Base-by-base conservation (phyloP, 2,797 vertebrate genomes). In the Acanthiza pusilla region DNA sequence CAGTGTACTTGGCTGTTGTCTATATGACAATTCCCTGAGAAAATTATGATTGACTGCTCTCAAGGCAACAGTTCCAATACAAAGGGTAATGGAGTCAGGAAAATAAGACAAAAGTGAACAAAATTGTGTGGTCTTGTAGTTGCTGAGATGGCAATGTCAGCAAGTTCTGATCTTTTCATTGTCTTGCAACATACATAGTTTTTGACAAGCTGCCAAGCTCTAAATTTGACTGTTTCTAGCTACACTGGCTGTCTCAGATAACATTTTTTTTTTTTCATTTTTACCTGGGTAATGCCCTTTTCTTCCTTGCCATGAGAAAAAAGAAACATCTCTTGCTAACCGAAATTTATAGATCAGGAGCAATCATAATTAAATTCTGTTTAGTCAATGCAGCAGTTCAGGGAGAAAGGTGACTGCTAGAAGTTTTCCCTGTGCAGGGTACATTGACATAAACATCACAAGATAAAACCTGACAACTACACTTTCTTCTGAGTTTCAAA, bases 121-220 rank as follows among this genome's bases (percentile, higher is more conserved):
- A 65, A 68, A 74, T 47, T 88, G 29, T 50, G 63, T 94, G n/a
- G 81, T 94, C 18, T 65, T 93, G 54, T 85, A 83, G 88, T 51
- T 95, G 38, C 53, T 38, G 19, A 86, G 22, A 78, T 82, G 48
- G 42, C 63, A 85, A 54, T 83, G 73, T 94, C 93, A 94, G 29
- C 23, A 93, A 92, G 61, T 68, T 96, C 92, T 90, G 72, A 76
- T 96, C 65, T 87, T 96, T 77, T 97, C 88, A 73, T 97, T 97
- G 68, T 85, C 58, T 96, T 93, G 29, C 47, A 94, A 74, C 29
- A 91, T 54, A 60, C 47, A 38, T 38, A 38, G 19, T 55, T 96
- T 95, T 89, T 96, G 94, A 95, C 83, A 96, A 94, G 60, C 30
- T 95, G 77, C 85, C 86, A 94, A 61, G 79, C 60, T 91, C 16